Evolutionary conservation across 2,888 invertebrate genomes (phyloP).

Genomic region (Pantelozetes paolii): DNA sequence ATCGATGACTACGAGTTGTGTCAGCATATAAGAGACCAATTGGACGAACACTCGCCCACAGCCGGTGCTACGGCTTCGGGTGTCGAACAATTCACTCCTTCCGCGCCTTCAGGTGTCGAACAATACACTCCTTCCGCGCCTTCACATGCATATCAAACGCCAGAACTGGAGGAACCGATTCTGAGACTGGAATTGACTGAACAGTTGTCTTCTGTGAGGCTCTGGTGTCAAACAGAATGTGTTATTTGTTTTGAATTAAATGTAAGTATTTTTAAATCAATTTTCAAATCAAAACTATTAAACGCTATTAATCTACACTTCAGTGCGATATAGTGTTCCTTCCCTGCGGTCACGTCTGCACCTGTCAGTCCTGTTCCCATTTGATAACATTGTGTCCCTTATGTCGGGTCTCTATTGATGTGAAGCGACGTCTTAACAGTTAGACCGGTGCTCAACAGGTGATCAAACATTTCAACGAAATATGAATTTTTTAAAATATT

Average conservation of each 20-base stretch:
- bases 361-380: conserved; percentile 66
- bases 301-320: background rate
- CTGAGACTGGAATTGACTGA: background rate
- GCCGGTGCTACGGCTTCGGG: conserved; percentile 17
- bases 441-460: background rate
- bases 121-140: background rate
- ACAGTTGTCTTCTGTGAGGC: conserved; percentile 40
- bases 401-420: conserved; percentile 60
- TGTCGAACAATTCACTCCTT: background rate
- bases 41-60: background rate
- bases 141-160: conserved; percentile 14
- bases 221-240: conserved; percentile 62
- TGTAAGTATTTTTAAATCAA: conserved; percentile 56
- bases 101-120: background rate
- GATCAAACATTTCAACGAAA: too few relatives aligned
- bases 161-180: background rate
- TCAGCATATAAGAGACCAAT: background rate
- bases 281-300: background rate
- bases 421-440: background rate
- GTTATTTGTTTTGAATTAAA: conserved; percentile 73
- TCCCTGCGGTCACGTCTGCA: conserved; percentile 82
- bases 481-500: too few relatives aligned
- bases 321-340: conserved; percentile 68
- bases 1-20: conserved; percentile 33
- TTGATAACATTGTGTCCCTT: conserved; percentile 68